phyloP scores from a whole-genome alignment of 2,113 vertebrate genomes.

The Silurus asotus region DNA sequence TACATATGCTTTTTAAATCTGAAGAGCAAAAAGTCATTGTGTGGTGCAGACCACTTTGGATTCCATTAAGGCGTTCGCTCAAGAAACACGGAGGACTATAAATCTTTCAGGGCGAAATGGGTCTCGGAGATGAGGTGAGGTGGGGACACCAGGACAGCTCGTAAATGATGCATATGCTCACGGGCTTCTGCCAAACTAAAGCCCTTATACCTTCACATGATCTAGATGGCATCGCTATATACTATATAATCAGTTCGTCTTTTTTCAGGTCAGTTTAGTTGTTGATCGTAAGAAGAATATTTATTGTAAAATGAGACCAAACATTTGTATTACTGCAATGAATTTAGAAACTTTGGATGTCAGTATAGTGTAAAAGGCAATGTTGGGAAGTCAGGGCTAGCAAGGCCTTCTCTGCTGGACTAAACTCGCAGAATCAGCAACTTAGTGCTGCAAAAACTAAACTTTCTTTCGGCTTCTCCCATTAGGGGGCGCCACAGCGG shows the following conservation, averaged over 20 bases:
- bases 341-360: background rate
- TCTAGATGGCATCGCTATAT: background rate
- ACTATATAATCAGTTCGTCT: background rate
- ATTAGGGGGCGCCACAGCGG: too few relatives aligned
- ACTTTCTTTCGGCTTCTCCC: too few relatives aligned
- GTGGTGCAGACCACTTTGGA: conserved; percentile 53
- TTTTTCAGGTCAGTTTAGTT: background rate
- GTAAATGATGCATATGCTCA: conserved; percentile 50
- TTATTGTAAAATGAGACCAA: background rate
- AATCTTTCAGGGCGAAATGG: conserved; percentile 64
- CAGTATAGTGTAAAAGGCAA: background rate
- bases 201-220: conserved; percentile 25
- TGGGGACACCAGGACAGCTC: conserved; percentile 47
- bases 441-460: too few relatives aligned
- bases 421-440: too few relatives aligned
- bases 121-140: conserved; percentile 38
- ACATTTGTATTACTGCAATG: background rate
- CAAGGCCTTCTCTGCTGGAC: too few relatives aligned
- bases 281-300: background rate
- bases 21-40: conserved; percentile 48
- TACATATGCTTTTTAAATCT: conserved; percentile 58
- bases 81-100: conserved; percentile 62
- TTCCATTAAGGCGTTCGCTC: conserved; percentile 66
- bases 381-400: too few relatives aligned
- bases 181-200: conserved; percentile 16